Conservation (phyloP, 2,797 vertebrate species). For the Crax fasciolata region DNA sequence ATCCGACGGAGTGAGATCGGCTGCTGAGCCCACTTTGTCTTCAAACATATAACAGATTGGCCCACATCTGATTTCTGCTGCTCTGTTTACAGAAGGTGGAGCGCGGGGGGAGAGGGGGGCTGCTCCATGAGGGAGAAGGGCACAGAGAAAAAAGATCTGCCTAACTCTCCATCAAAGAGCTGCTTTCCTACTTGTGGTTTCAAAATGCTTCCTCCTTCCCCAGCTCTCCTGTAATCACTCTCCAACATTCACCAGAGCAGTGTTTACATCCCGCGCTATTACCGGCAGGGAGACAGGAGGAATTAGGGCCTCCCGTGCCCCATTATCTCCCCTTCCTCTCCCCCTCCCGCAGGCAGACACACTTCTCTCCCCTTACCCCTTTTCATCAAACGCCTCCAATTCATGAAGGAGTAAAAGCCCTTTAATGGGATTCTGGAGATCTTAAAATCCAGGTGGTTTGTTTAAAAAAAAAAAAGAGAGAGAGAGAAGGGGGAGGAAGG, state of each 20-base stretch:
- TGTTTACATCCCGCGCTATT: constrained; percentile 86
- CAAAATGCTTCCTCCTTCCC: constrained; percentile 76
- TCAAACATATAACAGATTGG: constrained; percentile 75
- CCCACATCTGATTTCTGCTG: constrained; percentile 68
- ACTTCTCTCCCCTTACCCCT: constrained; percentile 69
- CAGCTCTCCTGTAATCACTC: constrained; percentile 80
- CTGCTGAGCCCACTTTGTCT: constrained; percentile 68
- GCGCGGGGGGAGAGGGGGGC: not conserved
- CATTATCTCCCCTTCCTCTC: constrained; percentile 71
- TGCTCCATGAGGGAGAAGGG: not conserved
- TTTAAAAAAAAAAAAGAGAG: constrained; percentile 57
- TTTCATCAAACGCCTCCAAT: constrained; percentile 79
- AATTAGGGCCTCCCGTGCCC: constrained; percentile 78
- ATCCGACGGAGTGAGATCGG: not conserved
- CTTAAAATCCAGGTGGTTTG: constrained; percentile 83
- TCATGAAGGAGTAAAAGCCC: constrained; percentile 81
- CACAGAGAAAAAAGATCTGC: constrained; percentile 15
- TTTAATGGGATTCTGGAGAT: constrained; percentile 83
- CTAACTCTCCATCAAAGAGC: constrained; percentile 81
- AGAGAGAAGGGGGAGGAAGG: accelerated
- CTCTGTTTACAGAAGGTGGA: constrained; percentile 81
- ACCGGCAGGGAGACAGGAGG: constrained; percentile 79
- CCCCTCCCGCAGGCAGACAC: constrained; percentile 74
- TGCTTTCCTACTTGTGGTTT: constrained; percentile 80
- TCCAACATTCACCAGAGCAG: constrained; percentile 70